These are phyloP conservation scores for Antechinus flavipes DNA, from an alignment of 2,113 vertebrate species.

Conservation along the genomic window DNA sequence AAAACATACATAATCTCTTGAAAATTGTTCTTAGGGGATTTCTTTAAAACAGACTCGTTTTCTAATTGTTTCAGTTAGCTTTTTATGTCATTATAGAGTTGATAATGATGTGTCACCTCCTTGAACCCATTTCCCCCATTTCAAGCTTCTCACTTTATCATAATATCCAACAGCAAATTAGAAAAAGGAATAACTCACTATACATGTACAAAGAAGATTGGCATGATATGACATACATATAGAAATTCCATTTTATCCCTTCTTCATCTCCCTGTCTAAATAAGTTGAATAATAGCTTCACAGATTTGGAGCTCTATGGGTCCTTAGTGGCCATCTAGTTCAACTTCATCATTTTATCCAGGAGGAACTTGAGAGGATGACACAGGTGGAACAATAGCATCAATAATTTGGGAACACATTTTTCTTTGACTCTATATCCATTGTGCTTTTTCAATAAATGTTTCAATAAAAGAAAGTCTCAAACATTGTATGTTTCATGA, in stretches of 20 bases:
- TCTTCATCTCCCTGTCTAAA: background rate
- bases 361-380: background rate
- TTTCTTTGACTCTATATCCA: background rate
- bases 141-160: background rate
- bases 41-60: background rate
- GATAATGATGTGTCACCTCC: background rate
- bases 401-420: background rate
- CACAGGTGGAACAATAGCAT: background rate
- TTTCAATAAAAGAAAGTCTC: background rate
- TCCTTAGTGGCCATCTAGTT: background rate
- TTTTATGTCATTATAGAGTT: background rate
- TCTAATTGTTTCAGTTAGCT: background rate
- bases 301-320: background rate
- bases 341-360: background rate
- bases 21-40: background rate
- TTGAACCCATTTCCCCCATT: background rate
- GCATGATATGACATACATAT: background rate
- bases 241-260: background rate
- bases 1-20: background rate
- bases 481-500: background rate
- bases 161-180: background rate
- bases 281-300: background rate
- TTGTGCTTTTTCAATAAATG: background rate
- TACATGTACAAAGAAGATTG: background rate
- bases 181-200: background rate